Conservation (phyloP, 92 coral and sea anemone species). For the Chrysogorgia sp. region DNA sequence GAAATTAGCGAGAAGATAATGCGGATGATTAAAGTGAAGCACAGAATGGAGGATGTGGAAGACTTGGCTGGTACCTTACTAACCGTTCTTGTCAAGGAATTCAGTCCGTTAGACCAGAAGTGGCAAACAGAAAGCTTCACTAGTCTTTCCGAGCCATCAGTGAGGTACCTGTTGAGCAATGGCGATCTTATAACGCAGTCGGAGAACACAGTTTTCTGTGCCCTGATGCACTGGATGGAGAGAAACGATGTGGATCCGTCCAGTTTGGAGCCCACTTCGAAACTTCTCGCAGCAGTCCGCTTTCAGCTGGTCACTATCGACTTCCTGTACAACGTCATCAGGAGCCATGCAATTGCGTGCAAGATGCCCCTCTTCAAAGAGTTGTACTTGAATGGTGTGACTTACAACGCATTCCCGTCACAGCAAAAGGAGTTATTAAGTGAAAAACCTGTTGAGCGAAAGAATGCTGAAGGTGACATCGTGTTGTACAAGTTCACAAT, state of each 20-base stretch:
- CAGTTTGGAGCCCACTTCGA: not conserved
- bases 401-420: not conserved
- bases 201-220: slow-evolving; percentile 91
- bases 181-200: slow-evolving; percentile 75
- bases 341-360: slow-evolving; percentile 12
- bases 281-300: not conserved
- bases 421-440: too few species aligned
- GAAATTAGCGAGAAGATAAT: not conserved
- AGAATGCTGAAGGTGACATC: too few species aligned
- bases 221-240: slow-evolving; percentile 79
- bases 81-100: not conserved
- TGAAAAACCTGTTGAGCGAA: too few species aligned
- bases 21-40: slow-evolving; percentile 12
- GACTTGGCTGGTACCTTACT: not conserved
- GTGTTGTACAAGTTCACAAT: too few species aligned
- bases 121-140: slow-evolving; percentile 20
- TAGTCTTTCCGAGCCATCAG: slow-evolving; percentile 6
- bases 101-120: slow-evolving; percentile 9
- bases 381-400: not conserved
- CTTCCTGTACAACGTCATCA: slow-evolving; percentile 19
- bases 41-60: slow-evolving; percentile 14
- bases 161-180: not conserved
- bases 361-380: slow-evolving; percentile 12
- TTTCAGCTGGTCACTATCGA: slow-evolving; percentile 9
- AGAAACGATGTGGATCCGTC: slow-evolving; percentile 10